phyloP scores from a whole-genome alignment of 2,113 vertebrate genomes.

The Xenopus borealis region DNA sequence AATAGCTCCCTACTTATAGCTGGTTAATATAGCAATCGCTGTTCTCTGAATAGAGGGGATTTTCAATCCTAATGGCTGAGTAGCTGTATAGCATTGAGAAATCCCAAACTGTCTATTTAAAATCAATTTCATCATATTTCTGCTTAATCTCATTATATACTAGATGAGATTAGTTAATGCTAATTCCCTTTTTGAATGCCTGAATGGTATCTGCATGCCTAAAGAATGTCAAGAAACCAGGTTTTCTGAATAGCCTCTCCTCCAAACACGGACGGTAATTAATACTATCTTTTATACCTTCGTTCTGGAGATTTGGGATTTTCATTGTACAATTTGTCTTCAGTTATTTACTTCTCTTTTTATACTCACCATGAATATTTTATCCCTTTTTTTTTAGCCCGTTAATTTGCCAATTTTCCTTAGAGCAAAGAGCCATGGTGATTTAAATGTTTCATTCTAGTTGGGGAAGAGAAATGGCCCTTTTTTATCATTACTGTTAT shows the following conservation, averaged over 20 bases:
- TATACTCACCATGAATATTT: slow-evolving; percentile 63
- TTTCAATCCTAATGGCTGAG: not conserved
- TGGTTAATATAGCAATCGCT: slow-evolving; percentile 23
- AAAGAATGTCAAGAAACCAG: not conserved
- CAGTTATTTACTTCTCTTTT: slow-evolving; percentile 71
- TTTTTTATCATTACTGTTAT: slow-evolving; percentile 59
- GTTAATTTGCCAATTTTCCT: slow-evolving; percentile 71
- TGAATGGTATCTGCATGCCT: not conserved
- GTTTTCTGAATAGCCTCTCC: not conserved
- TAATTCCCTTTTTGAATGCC: not conserved
- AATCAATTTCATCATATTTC: not conserved
- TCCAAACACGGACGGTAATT: not conserved
- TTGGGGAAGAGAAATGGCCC: slow-evolving; percentile 60
- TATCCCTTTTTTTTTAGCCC: slow-evolving; percentile 60
- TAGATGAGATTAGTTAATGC: not conserved
- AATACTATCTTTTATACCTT: slow-evolving; percentile 12
- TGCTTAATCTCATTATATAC: slow-evolving; percentile 1
- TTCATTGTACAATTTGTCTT: slow-evolving; percentile 58
- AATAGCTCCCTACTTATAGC: slow-evolving; percentile 8
- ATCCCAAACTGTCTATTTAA: slow-evolving; percentile 1
- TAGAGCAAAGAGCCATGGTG: slow-evolving; percentile 62
- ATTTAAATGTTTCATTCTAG: slow-evolving; percentile 71
- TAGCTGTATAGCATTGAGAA: not conserved
- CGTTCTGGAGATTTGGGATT: slow-evolving; percentile 51
- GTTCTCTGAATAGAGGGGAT: not conserved